These are phyloP conservation scores for Sycophila texana DNA, from an alignment of 2,888 invertebrate genomes.

Conservation along the genomic window DNA sequence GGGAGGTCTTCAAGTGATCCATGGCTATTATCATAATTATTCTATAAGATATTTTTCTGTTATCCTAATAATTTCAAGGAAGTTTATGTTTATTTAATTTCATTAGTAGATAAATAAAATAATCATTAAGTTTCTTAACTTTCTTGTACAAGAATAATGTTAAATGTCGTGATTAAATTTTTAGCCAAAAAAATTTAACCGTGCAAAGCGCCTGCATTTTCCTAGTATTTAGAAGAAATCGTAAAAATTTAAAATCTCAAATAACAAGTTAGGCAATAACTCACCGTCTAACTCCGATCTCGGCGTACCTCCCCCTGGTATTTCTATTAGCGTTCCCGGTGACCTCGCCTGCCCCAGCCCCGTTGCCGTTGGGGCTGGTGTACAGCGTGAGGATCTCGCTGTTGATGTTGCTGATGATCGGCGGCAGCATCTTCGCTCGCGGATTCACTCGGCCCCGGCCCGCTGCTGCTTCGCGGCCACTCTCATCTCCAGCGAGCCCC, in stretches of 20 bases:
- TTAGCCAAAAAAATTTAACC: no score
- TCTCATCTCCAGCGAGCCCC: background rate
- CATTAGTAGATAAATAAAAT: no score
- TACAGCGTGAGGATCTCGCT: conserved; percentile 73
- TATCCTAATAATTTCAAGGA: no score
- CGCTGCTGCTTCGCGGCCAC: conserved; percentile 24
- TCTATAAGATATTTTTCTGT: no score
- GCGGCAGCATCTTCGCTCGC: conserved; percentile 69
- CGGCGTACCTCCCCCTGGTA: conserved; percentile 72
- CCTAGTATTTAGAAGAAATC: no score
- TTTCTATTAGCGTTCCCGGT: conserved; percentile 58
- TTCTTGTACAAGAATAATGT: no score
- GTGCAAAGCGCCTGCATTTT: no score
- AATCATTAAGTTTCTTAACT: no score
- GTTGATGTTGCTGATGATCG: conserved; percentile 73
- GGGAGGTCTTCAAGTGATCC: no score
- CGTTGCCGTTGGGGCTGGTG: conserved; percentile 60
- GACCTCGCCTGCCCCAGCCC: background rate
- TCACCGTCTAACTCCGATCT: conserved; percentile 74
- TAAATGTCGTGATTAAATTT: no score
- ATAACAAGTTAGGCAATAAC: background rate
- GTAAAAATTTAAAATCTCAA: background rate
- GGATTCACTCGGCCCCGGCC: conserved; percentile 47
- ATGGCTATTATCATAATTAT: background rate
- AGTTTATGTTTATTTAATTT: no score